Base-by-base conservation (phyloP, 2,888 invertebrate species). In the Eumacrocentrus americanus region DNA sequence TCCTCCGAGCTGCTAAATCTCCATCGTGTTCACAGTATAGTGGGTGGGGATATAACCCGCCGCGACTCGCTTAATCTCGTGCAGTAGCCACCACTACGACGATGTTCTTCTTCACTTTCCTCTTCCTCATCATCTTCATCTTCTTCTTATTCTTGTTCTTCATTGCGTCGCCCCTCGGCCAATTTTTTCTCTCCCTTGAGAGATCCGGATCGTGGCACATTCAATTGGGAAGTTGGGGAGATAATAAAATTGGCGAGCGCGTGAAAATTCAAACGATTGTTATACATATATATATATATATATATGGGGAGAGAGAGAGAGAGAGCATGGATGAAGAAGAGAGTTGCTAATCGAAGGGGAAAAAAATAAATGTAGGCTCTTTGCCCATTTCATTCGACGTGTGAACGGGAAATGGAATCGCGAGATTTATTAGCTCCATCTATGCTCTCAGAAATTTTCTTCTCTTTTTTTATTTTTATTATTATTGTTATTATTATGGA, bases 391-490 rank as follows among this genome's bases (percentile, higher is more conserved):
- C 29, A 44, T 16, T 29, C 20, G 38, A 20, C 47, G 29, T 40
- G 18, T 25, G 35, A 50, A 56, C 55, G 51, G 55, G 60, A 60
- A 56, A 60, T 60, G 38, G 55, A 60, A 56, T 60, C 60, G 50
- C 25, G 29, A 55, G 48, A 56, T 60, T 60, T 60, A 60, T 60
- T 55, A 56, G 51, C 51, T 14, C 14, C 34, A 51, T 50, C 34
- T 55, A 51, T 34, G 23, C 11, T 11, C 6, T 25, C 47, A 12
- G 12, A 37, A 38, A 38, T 25, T 38, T 23, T 37, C 34, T 58
- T 29, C 3, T 18, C 23, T 7, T 12, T 20, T 47, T 25, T 59
- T 34, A 18, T 34, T 22, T 7, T n/a, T 18, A 35, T 55, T 56
- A 37, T 37, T 23, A 47, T 38, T 18, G 3, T 14, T 3, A 47